Evolutionary conservation across 2,888 invertebrate genomes (phyloP), one percentile per base, ranked within the genome.

Genomic region (Mythimna impura): DNA sequence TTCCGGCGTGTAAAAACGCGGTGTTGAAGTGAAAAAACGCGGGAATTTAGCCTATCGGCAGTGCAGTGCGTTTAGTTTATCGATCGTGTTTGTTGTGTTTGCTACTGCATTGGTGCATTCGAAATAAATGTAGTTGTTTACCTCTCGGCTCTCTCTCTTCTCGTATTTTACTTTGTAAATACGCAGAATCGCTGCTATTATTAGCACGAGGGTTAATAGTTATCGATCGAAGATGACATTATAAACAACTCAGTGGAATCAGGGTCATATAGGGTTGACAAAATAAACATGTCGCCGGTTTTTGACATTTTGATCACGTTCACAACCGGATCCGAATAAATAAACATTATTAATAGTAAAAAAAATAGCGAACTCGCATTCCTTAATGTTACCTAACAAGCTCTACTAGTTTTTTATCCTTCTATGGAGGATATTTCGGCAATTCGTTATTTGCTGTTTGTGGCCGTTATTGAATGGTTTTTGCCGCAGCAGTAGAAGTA

Each of bases 61-160:
- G 89, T 88, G 86, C 81, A 81, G 88, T 91, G 90, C 90, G 91
- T 90, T 90, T 86, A 80, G 88, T 88, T 90, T 95, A 95, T 95
- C 90, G 95, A 95, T 95, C 93, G 87, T 89, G 89, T 87, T 87
- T 86, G 90, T 91, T 91, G 94, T 93, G 92, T 89, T 91, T 93
- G 91, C 89, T 83, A 83, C 79, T 86, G 87, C 81, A 89, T 91
- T 84, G 91, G 90, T 92, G 90, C 91, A 91, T 87, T 87, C 78
- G 84, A 89, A 91, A 91, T 92, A 91, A 88, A 89, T 90, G 89
- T 83, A 88, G 87, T 91, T 94, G 94, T 94, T 94, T 95, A 94
- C 92, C 68, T 80, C 86, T 36, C 30, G 30, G 30, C 30, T 30
- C 9, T 77, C 86, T 90, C 86, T 85, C 86, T 52, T 89, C 88